Base-by-base conservation (phyloP, 2,888 invertebrate genomes). In the Ceraclea dissimilis region DNA sequence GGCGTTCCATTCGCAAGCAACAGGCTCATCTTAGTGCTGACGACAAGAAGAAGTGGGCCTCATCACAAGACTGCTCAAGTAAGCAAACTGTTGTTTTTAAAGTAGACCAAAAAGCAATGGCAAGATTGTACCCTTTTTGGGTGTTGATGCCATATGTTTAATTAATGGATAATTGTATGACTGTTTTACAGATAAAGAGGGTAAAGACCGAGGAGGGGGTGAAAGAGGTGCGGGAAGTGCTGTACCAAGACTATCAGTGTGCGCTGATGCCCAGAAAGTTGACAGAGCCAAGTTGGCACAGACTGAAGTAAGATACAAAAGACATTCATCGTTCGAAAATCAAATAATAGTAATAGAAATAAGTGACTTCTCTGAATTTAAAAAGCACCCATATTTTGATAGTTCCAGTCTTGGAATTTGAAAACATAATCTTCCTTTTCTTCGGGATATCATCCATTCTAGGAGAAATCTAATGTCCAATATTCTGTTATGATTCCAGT, bases 221-320 rank as follows among this genome's bases (percentile, higher is more conserved):
- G 90, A 90, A 52, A 90, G 88, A 67, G 79, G 81, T 16, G 81
- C 80, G 60, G 86, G 88, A 63, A 73, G 93, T 61, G 90, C 88
- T 26, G 90, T 93, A 43, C 93, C 93, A 48, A 81, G 93, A 63
- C 79, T 94, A 56, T 93, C 92, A 62, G 93, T 94, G 53, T 94
- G 93, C 72, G 93, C 93, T 4, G 93, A 94, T 69, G 91, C 91
- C 62, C 93, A 93, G 70, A 94, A 94, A 78, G 93, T 94, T 19
- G 94, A 94, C 71, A 81, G 92, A 62, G 86, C 90, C 59, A 93
- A 93, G 74, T 76, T 94, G 60, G 93, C 93, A 52, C 93, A 94
- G 76, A 92, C 92, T 63, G 94, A 94, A 81, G 87, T 86, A 69
- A 68, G n/a, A n/a, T n/a, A n/a, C n/a, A n/a, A n/a, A n/a, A n/a